Base-by-base conservation (phyloP, 1,140 invertebrate genomes). In the Choristoneura fumiferana region DNA sequence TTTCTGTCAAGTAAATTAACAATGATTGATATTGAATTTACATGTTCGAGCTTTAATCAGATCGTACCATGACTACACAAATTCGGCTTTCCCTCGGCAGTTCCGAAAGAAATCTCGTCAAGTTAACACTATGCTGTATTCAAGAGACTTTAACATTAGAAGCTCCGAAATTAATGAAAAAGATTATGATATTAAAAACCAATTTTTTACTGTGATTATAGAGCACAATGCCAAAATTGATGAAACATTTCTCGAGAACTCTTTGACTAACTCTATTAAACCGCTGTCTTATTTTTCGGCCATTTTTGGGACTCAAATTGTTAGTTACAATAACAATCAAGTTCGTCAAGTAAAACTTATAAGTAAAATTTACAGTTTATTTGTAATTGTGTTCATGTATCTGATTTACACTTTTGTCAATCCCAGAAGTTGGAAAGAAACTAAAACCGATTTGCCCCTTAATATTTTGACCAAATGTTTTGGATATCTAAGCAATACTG, bases 391-490 rank as follows among this genome's bases (percentile, higher is more conserved):
- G 12, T 54, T 58, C 29, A 61, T 70, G 29, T 40, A 62, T 4
- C 14, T 34, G 5, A 12, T 69, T 4, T 55, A 60, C 1, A 29
- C 45, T 13, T 60, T 70, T 15, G 18, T 73, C 8, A 66, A 8
- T 18, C 77, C 76, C 1, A 36, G 45, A 0, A 76, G 70, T 57
- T 73, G 77, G 76, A 12, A 37, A 12, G 63, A 71, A 36, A 75
- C 69, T 1, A 61, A 54, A 29, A 39, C 66, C 8, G 78, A 85
- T 40, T 29, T 76, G 17, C 82, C 82, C 3, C 55, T 85, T 4
- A 77, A 76, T 34, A 71, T 78, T 53, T 54, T 83, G 39, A 69
- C 76, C 6, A 81, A 74, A 69, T 58, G 59, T 9, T 78, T 69
- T 29, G 67, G 68, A 0, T 35, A 68, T n/a, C 35, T 71, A 8